A percentile compares a stretch with the other conserved stretches of the same genome.
These are phyloP conservation scores for Burhinus bistriatus DNA, from an alignment of 2,113 vertebrate species.

Conservation along the genomic window DNA sequence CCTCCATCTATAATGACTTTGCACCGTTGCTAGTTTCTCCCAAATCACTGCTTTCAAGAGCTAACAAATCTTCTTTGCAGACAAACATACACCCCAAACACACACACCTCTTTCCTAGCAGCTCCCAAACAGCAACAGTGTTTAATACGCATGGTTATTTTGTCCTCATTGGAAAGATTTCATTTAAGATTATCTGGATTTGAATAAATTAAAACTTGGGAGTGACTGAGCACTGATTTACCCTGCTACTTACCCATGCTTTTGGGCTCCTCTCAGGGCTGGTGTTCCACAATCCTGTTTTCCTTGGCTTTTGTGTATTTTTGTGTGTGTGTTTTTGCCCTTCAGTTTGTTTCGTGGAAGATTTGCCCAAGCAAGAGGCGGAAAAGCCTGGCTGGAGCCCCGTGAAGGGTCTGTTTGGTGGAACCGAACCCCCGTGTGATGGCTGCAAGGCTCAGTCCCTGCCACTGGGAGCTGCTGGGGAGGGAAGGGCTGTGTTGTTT, in stretches of 20 bases:
- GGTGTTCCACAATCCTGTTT: background rate
- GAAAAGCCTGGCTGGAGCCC: background rate
- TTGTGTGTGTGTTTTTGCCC: background rate
- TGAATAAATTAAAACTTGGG: background rate
- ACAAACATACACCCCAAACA: background rate
- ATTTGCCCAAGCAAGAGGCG: background rate
- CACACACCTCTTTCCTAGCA: background rate
- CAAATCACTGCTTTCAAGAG: background rate
- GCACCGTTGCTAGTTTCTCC: background rate
- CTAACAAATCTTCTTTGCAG: conserved; percentile 16
- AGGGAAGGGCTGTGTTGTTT: background rate
- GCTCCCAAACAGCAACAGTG: background rate
- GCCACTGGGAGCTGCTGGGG: background rate
- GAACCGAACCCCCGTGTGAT: accelerated
- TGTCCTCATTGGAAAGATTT: background rate
- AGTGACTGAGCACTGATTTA: background rate
- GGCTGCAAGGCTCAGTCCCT: background rate
- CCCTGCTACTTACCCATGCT: background rate
- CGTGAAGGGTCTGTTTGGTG: background rate
- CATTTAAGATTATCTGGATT: background rate
- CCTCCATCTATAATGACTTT: conserved; percentile 26
- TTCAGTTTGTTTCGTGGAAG: background rate
- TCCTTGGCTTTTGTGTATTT: background rate
- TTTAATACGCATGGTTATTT: background rate
- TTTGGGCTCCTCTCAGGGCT: background rate